Percentiles rank a stretch among this genome's conserved stretches.
phyloP scores from a whole-genome alignment of 2,797 vertebrate genomes.

The Poeciliopsis infans region DNA sequence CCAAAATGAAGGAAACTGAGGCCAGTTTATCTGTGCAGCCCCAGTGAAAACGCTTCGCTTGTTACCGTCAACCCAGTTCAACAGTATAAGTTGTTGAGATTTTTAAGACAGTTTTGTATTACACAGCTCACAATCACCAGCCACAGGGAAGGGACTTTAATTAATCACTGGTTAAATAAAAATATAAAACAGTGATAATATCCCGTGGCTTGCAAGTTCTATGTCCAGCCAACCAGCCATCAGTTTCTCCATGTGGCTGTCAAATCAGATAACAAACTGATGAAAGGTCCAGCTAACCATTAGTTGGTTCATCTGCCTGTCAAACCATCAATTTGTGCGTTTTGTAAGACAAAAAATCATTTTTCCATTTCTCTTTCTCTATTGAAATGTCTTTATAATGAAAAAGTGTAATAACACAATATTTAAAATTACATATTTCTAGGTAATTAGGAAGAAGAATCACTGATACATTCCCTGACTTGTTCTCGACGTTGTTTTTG shows the following conservation, averaged over 20 bases:
- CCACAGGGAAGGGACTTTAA: too few species aligned
- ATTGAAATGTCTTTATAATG: not conserved
- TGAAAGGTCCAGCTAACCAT: not conserved
- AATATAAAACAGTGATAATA: too few species aligned
- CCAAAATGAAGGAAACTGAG: too few species aligned
- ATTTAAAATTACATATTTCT: not conserved
- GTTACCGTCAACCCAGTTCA: too few species aligned
- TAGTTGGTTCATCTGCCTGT: not conserved
- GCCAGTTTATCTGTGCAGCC: too few species aligned
- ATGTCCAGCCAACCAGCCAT: not conserved
- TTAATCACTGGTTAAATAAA: too few species aligned
- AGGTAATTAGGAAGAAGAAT: not conserved
- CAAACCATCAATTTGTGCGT: not conserved
- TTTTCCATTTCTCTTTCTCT: not conserved
- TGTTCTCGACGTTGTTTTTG: not conserved
- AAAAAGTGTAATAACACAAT: not conserved
- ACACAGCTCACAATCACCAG: too few species aligned
- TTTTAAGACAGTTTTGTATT: too few species aligned
- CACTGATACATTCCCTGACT: not conserved
- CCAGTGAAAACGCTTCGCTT: too few species aligned
- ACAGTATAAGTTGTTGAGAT: too few species aligned
- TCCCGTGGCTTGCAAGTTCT: too few species aligned
- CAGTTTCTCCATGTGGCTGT: not conserved
- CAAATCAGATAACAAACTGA: not conserved
- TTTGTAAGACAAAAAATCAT: not conserved